These are phyloP conservation scores for Drosophila varians DNA, from an alignment of 1,140 invertebrate species.

Conservation along the genomic window DNA sequence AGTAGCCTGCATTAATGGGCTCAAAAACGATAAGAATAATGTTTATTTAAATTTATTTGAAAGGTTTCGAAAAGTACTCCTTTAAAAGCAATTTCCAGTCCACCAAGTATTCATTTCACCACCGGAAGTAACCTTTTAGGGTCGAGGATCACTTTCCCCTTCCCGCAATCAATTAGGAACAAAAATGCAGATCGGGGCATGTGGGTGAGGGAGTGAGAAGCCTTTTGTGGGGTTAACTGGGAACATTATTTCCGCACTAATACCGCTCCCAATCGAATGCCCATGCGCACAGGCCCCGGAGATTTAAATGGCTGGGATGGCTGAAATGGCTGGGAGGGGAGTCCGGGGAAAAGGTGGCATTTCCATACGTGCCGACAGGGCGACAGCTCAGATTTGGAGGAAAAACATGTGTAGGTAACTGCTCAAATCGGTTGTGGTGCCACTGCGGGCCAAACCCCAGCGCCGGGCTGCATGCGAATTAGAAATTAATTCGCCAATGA, in stretches of 20 bases:
- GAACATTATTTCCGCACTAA: slow-evolving; percentile 43
- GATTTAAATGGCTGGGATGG: background rate
- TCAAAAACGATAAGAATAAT: background rate
- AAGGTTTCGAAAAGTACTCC: background rate
- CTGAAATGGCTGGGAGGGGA: background rate
- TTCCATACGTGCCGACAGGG: slow-evolving; percentile 63
- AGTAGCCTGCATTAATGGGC: background rate
- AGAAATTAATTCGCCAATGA: slow-evolving; percentile 76
- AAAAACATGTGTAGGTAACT: slow-evolving; percentile 82
- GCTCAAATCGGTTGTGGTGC: slow-evolving; percentile 65
- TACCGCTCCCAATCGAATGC: slow-evolving; percentile 26
- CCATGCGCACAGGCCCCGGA: slow-evolving; percentile 32
- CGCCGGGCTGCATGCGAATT: slow-evolving; percentile 76
- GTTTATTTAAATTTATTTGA: background rate
- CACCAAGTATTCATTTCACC: background rate
- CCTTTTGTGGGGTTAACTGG: background rate
- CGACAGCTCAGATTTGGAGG: slow-evolving; percentile 73
- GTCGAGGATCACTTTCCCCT: background rate
- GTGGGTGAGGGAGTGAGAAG: slow-evolving; percentile 4
- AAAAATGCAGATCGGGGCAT: slow-evolving; percentile 11
- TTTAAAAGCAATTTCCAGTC: background rate
- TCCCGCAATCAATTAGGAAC: slow-evolving; percentile 6
- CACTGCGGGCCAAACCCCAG: slow-evolving; percentile 28
- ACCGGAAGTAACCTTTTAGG: slow-evolving; percentile 2
- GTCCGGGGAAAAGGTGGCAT: slow-evolving; percentile 2